phyloP scores from a whole-genome alignment of 1,140 invertebrate genomes.

The Trichoplusia ni region DNA sequence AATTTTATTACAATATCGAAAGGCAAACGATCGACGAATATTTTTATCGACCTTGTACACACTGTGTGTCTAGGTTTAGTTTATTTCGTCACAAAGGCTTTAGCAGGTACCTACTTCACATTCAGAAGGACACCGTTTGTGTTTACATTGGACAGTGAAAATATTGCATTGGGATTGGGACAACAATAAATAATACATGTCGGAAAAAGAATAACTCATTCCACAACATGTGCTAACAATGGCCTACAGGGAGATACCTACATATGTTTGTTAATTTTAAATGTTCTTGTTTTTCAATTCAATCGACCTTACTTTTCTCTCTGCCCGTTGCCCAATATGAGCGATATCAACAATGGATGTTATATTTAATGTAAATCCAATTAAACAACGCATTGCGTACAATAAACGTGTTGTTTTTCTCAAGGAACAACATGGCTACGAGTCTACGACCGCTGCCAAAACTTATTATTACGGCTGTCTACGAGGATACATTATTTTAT shows the following conservation, averaged over 20 bases:
- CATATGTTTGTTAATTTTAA: slow-evolving; percentile 6
- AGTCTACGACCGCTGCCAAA: slow-evolving; percentile 39
- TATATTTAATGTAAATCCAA: neutral
- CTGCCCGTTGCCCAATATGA: neutral
- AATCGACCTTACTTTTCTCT: neutral
- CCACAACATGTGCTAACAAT: slow-evolving; percentile 35
- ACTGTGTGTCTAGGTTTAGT: no score
- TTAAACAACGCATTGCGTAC: neutral
- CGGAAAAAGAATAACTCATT: slow-evolving; percentile 42
- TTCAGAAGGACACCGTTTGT: neutral
- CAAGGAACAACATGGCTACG: slow-evolving; percentile 7
- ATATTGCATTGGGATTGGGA: slow-evolving; percentile 33
- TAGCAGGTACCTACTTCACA: no score
- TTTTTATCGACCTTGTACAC: no score
- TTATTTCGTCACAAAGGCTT: no score
- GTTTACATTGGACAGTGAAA: slow-evolving; percentile 17
- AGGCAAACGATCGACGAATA: no score
- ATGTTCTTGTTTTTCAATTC: neutral
- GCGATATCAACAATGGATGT: no score
- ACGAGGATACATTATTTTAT: slow-evolving; percentile 44
- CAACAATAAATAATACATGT: slow-evolving; percentile 32
- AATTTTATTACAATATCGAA: no score
- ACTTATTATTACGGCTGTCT: slow-evolving; percentile 42
- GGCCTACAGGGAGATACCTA: slow-evolving; percentile 15
- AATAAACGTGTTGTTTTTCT: slow-evolving; percentile 13